phyloP scores from a whole-genome alignment of 2,797 vertebrate genomes.

The Thamnophis elegans region DNA sequence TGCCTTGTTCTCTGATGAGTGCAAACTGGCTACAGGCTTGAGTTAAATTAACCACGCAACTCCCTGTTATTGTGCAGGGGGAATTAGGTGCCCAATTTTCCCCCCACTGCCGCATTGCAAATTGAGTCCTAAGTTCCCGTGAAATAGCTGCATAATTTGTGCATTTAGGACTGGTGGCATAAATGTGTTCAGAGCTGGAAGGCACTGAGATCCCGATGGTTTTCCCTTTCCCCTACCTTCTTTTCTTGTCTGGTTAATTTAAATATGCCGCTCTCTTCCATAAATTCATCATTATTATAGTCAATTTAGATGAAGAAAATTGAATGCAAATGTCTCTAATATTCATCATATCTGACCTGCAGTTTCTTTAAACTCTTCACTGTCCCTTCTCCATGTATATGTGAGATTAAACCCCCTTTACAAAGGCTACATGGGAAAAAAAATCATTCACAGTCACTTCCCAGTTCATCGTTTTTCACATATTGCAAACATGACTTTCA shows the following conservation, averaged over 20 bases:
- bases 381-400: not conserved
- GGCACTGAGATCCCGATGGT: constrained; percentile 23
- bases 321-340: constrained; percentile 9
- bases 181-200: constrained; percentile 22
- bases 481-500: not conserved
- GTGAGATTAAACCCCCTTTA: constrained; percentile 6
- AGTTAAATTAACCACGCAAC: constrained; percentile 51
- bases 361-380: constrained; percentile 8
- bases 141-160: constrained; percentile 65
- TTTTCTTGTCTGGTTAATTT: not conserved
- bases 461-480: not conserved
- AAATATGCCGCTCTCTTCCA: not conserved
- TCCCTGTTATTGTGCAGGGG: constrained; percentile 56
- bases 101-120: constrained; percentile 62
- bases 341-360: not conserved
- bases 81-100: constrained; percentile 69
- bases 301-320: rapidly evolving
- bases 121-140: constrained; percentile 72
- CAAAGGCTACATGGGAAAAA: not conserved
- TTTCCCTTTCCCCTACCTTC: constrained; percentile 13
- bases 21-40: constrained; percentile 51
- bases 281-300: not conserved
- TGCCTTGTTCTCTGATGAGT: not conserved
- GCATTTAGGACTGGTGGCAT: constrained; percentile 31
- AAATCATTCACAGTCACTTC: not conserved